Percentiles rank a stretch among this genome's conserved stretches.
Conservation (phyloP, 2,888 invertebrate genomes). For the Anodontia alba region DNA sequence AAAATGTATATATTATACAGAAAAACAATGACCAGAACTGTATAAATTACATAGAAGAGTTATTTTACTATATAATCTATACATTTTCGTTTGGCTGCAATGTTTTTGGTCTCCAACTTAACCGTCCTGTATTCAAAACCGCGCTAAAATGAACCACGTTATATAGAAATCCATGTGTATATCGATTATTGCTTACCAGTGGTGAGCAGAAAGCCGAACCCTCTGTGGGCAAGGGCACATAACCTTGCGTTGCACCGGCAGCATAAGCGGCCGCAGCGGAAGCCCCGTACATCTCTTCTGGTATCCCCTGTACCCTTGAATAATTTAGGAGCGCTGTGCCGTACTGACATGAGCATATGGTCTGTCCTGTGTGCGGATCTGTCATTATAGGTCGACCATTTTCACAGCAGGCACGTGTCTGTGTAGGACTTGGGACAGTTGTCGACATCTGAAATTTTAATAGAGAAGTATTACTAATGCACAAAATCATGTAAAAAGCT, state of each 20-base stretch:
- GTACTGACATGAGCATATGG: slow-evolving; percentile 88
- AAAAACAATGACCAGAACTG: no score
- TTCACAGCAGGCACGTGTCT: slow-evolving; percentile 90
- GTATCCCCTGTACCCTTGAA: slow-evolving; percentile 87
- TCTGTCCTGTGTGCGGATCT: slow-evolving; percentile 83
- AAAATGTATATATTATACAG: no score
- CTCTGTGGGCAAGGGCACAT: slow-evolving; percentile 84
- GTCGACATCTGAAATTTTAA: slow-evolving; percentile 69
- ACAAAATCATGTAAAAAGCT: no score
- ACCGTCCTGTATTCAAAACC: no score
- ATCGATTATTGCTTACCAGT: slow-evolving; percentile 95
- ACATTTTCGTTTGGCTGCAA: no score
- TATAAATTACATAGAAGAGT: no score
- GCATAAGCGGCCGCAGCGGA: slow-evolving; percentile 78
- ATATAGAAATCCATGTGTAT: no score
- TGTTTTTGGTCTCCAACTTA: no score
- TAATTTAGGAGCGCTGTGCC: slow-evolving; percentile 90
- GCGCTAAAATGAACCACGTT: no score
- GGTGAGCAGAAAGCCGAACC: slow-evolving; percentile 98
- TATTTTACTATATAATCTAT: no score
- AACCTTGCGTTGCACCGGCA: slow-evolving; percentile 83
- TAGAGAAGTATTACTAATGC: background rate
- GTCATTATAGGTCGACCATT: slow-evolving; percentile 89
- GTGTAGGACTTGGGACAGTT: slow-evolving; percentile 66
- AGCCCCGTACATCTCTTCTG: slow-evolving; percentile 81